Evolutionary conservation across 1,140 invertebrate genomes (phyloP).

Genomic region (Bombus fervidus): DNA sequence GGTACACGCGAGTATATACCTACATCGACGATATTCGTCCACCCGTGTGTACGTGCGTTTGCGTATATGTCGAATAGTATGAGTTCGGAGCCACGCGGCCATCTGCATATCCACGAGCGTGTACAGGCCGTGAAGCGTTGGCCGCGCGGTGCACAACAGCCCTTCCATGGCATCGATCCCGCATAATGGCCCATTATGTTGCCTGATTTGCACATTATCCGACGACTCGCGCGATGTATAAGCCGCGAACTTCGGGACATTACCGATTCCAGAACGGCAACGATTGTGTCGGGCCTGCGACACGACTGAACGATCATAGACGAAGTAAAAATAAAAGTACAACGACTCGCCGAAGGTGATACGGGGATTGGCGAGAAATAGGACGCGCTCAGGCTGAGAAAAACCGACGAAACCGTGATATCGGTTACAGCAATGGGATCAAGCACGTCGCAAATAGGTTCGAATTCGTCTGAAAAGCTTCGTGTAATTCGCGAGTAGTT

Average conservation of each 20-base stretch:
- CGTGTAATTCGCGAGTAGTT: no score
- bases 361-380: no score
- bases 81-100: not conserved
- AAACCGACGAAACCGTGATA: no score
- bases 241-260: constrained; percentile 43
- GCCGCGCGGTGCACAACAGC: constrained; percentile 15
- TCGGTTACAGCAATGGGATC: no score
- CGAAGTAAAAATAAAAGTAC: not conserved
- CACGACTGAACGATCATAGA: not conserved
- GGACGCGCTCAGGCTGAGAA: no score
- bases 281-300: constrained; percentile 1
- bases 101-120: constrained; percentile 5
- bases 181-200: constrained; percentile 57
- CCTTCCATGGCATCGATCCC: constrained; percentile 55
- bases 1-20: not conserved
- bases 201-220: constrained; percentile 58
- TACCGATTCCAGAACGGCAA: not conserved
- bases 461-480: no score
- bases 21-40: not conserved
- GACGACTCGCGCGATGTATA: constrained; percentile 33
- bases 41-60: not conserved
- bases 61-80: not conserved
- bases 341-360: no score
- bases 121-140: constrained; percentile 17
- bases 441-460: no score